Evolutionary conservation across 2,113 vertebrate genomes (phyloP).

Genomic region (rabbit (Oryctolagus cuniculus)): DNA sequence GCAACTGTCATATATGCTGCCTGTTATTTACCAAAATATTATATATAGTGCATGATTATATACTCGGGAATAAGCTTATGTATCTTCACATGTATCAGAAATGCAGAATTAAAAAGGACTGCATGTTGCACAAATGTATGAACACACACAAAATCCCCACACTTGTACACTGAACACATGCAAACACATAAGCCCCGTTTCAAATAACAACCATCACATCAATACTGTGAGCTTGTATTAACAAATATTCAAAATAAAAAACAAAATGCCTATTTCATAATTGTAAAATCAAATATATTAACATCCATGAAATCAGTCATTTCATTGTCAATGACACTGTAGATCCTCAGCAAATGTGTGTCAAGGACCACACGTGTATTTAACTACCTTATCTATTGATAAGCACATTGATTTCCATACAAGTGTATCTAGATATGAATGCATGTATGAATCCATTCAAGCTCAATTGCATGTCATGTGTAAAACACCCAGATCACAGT

Average conservation of each 20-base stretch:
- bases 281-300: slow-evolving; percentile 1
- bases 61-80: too few species aligned
- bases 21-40: too few species aligned
- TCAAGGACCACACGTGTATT: background rate
- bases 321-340: background rate
- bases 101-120: too few species aligned
- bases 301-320: background rate
- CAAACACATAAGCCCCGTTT: background rate
- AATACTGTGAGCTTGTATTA: background rate
- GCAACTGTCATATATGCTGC: too few species aligned
- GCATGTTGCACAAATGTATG: background rate
- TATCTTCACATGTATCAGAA: background rate
- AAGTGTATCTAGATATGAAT: background rate
- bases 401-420: background rate
- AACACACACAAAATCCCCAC: background rate
- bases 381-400: background rate
- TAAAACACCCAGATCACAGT: slow-evolving; percentile 1
- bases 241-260: slow-evolving; percentile 41
- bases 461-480: background rate
- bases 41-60: too few species aligned
- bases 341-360: background rate
- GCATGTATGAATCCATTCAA: background rate
- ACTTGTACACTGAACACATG: background rate
- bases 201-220: background rate
- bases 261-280: background rate